Evolutionary conservation across 2,888 invertebrate genomes (phyloP), one percentile per base, ranked within the genome.

Genomic region (Drosophila histrio): DNA sequence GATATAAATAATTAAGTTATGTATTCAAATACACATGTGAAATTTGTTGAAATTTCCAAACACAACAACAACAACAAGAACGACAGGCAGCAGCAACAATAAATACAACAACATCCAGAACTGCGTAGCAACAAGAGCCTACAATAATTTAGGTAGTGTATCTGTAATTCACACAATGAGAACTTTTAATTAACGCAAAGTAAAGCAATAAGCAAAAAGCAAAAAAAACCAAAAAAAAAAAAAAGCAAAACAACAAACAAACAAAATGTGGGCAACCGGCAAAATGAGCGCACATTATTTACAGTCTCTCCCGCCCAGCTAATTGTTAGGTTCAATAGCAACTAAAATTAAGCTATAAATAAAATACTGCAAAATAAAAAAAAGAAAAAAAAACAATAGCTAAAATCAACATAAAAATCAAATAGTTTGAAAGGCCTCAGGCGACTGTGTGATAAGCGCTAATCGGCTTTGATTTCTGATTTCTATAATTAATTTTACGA

Each of bases 321-420:
- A 84, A 88, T 84, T 84, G 70, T 65, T 63, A 72, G 75, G 63
- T 75, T 88, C 72, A 86, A 84, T 73, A 88, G 52, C 64, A 58
- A 77, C 65, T 72, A 59, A 77, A 68, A 72, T 70, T 63, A 53
- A 85, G 70, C 41, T 49, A 70, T 24, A 58, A 68, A 61, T 43
- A 63, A 69, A 70, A 60, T 49, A 49, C n/a, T n/a, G n/a, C 32
- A 56, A 54, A 52, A 60, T 15, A 54, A 49, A 64, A 60, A 43
- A 54, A 36, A 47, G 43, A n/a, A 24, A 26, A 30, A 30, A 30
- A 30, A 28, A 17, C 8, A 15, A 24, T 32, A 52, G 46, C 41
- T 34, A 56, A 26, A 21, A 53, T 26, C 32, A 43, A 60, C 64
- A 56, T 49, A 50, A 60, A 68, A 64, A 72, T 61, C 61, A 57